These are phyloP conservation scores for Scomber japonicus DNA, from an alignment of 2,113 vertebrate genomes.

Conservation along the genomic window DNA sequence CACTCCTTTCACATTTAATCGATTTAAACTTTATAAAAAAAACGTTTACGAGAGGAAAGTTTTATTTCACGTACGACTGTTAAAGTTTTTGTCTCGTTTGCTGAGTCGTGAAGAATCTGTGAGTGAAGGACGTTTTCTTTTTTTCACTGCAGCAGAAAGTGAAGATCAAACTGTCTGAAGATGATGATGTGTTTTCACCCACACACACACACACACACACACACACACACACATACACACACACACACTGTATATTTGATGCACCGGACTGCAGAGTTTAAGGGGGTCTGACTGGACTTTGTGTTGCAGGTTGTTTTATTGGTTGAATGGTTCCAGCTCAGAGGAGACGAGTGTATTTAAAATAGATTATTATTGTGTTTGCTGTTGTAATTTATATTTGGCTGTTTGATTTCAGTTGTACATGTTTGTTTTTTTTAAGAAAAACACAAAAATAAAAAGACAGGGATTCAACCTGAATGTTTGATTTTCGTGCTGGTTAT, in stretches of 20 bases:
- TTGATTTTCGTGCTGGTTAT: neutral
- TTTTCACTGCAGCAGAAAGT: neutral
- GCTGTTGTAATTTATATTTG: constrained; percentile 86
- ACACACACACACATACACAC: neutral
- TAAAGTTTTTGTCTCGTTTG: neutral
- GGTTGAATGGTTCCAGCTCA: constrained; percentile 19
- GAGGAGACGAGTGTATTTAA: constrained; percentile 76
- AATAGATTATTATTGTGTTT: constrained; percentile 75
- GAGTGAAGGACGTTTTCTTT: too few species aligned
- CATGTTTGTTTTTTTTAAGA: constrained; percentile 78
- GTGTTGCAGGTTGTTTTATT: constrained; percentile 26
- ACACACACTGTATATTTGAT: neutral
- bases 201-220: too few species aligned
- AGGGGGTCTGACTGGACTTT: neutral
- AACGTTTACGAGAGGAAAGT: neutral
- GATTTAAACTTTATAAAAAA: neutral
- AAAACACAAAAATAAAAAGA: constrained; percentile 69
- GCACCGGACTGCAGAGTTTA: constrained; percentile 8
- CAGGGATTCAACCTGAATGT: neutral
- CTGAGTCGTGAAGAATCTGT: neutral
- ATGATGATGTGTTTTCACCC: neutral
- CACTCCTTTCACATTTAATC: too few species aligned
- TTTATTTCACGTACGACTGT: neutral
- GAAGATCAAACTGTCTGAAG: neutral
- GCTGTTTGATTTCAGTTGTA: constrained; percentile 78